phyloP scores from a whole-genome alignment of 2,797 vertebrate species.

The Channa striata region DNA sequence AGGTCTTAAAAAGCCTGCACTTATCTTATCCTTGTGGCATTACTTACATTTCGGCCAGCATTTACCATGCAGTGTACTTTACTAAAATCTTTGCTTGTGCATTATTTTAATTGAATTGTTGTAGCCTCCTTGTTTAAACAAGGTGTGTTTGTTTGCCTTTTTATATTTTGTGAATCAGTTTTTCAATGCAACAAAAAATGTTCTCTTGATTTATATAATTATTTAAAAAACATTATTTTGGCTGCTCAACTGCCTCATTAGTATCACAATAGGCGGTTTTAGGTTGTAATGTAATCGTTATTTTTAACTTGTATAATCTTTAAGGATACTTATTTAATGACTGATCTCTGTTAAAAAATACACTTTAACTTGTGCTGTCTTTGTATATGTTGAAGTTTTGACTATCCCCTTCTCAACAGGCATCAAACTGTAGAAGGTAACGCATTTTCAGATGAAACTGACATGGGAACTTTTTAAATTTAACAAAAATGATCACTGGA shows the following conservation, averaged over 20 bases:
- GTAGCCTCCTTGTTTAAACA: slow-evolving; percentile 63
- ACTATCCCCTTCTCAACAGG: slow-evolving; percentile 31
- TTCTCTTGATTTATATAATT: slow-evolving; percentile 64
- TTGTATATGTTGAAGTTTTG: slow-evolving; percentile 50
- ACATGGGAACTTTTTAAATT: slow-evolving; percentile 53
- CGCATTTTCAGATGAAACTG: slow-evolving; percentile 50
- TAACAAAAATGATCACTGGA: slow-evolving; percentile 61
- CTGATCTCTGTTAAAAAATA: slow-evolving; percentile 32
- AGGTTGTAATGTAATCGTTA: slow-evolving; percentile 47
- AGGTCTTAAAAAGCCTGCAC: slow-evolving; percentile 64
- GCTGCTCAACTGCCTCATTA: slow-evolving; percentile 65
- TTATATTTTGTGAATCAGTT: slow-evolving; percentile 43
- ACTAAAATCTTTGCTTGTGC: slow-evolving; percentile 35
- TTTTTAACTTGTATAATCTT: slow-evolving; percentile 66
- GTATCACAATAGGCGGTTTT: slow-evolving; percentile 51
- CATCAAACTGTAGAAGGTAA: slow-evolving; percentile 56
- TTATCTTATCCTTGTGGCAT: slow-evolving; percentile 66
- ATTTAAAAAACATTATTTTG: slow-evolving; percentile 71
- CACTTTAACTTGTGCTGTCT: slow-evolving; percentile 28
- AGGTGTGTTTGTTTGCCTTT: slow-evolving; percentile 63
- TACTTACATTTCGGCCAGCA: slow-evolving; percentile 53
- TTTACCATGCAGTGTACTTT: slow-evolving; percentile 53
- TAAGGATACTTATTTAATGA: slow-evolving; percentile 51
- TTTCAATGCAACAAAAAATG: slow-evolving; percentile 38
- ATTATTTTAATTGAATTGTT: slow-evolving; percentile 58